Conservation (phyloP, 2,113 vertebrate species). For the Alligator sinensis region DNA sequence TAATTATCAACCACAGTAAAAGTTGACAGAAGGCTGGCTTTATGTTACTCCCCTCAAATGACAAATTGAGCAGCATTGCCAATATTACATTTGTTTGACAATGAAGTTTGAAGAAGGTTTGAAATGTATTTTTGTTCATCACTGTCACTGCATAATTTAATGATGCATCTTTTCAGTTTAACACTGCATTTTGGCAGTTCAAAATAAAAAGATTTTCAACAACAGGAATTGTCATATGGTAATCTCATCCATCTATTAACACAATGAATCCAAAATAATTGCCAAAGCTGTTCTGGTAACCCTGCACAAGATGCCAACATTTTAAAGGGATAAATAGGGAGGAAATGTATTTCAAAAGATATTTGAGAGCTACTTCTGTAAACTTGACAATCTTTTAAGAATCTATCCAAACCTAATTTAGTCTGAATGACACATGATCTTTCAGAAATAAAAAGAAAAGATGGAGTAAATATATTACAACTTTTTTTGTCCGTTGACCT, state of each 20-base stretch:
- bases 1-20: neutral
- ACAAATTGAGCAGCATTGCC: neutral
- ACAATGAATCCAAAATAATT: neutral
- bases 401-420: neutral
- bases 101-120: neutral
- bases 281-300: neutral
- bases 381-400: neutral
- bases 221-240: rapidly evolving
- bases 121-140: neutral
- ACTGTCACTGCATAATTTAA: neutral
- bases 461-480: neutral
- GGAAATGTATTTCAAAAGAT: neutral
- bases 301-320: neutral
- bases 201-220: neutral
- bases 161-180: conserved; percentile 31
- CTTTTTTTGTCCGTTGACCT: neutral
- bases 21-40: neutral
- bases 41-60: neutral
- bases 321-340: neutral
- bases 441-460: neutral
- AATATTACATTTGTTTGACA: neutral
- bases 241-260: neutral
- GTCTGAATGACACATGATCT: neutral
- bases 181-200: neutral
- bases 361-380: neutral